Conservation (phyloP, 53 echinoderm and acorn worm genomes). For the Pentamera pediparva region DNA sequence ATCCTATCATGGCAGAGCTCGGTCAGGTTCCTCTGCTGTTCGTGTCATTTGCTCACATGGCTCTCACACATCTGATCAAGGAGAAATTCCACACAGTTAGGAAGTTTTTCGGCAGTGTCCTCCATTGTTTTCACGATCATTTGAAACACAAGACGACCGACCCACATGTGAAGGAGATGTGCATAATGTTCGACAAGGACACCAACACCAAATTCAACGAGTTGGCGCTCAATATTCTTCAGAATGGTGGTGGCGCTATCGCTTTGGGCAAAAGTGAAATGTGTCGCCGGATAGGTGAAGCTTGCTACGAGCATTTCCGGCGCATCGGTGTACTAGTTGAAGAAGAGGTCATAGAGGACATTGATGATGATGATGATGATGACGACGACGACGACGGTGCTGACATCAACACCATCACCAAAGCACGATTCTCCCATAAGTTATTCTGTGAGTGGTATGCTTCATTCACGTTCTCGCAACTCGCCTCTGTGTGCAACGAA, state of each 20-base stretch:
- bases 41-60: conserved; percentile 15
- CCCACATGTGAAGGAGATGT: conserved; percentile 19
- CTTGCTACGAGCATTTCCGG: conserved; percentile 22
- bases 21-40: conserved; percentile 11
- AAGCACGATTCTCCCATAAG: conserved; percentile 17
- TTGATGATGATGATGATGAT: neutral
- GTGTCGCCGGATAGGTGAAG: conserved; percentile 13
- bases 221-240: conserved; percentile 17
- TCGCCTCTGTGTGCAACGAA: conserved; percentile 4
- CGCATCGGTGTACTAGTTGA: conserved; percentile 12
- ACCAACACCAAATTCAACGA: conserved; percentile 17
- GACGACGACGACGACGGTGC: conserved; percentile 6
- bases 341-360: conserved; percentile 10
- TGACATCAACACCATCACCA: conserved; percentile 17
- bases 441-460: conserved; percentile 16
- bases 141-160: conserved; percentile 17
- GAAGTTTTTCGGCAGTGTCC: neutral
- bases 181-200: conserved; percentile 20
- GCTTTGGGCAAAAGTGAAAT: conserved; percentile 17
- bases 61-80: neutral
- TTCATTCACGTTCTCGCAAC: conserved; percentile 10
- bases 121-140: conserved; percentile 18
- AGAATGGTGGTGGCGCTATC: conserved; percentile 8
- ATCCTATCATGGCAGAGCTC: neutral
- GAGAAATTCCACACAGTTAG: conserved; percentile 7